phyloP scores from a whole-genome alignment of 2,888 invertebrate genomes.

The Caenorhabditis sulstoni region DNA sequence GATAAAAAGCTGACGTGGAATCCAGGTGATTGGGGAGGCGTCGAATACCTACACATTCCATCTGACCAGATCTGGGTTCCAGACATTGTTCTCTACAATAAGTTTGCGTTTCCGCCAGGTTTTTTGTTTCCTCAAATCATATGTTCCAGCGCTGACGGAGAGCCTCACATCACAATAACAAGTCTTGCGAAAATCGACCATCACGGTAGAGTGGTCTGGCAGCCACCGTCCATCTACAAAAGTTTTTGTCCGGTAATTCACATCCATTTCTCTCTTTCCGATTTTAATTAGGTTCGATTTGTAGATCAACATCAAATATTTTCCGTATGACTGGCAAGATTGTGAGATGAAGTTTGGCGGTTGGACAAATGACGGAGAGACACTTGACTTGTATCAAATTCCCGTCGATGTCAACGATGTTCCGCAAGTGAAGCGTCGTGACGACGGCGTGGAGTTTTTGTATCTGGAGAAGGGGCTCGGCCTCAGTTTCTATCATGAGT shows the following conservation, averaged over 20 bases:
- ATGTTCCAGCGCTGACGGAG: slow-evolving; percentile 72
- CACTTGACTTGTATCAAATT: slow-evolving; percentile 70
- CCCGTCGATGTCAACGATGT: slow-evolving; percentile 66
- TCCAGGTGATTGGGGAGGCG: slow-evolving; percentile 93
- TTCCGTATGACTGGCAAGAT: slow-evolving; percentile 73
- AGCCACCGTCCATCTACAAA: slow-evolving; percentile 74
- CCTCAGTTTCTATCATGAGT: slow-evolving; percentile 72
- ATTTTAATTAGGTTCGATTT: slow-evolving; percentile 3
- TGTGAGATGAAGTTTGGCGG: slow-evolving; percentile 83
- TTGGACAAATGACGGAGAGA: slow-evolving; percentile 90
- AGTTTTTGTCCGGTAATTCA: slow-evolving; percentile 69
- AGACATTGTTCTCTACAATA: slow-evolving; percentile 94
- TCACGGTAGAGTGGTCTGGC: slow-evolving; percentile 72
- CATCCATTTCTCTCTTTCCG: background rate
- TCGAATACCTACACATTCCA: slow-evolving; percentile 94
- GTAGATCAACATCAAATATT: slow-evolving; percentile 81
- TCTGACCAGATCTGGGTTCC: slow-evolving; percentile 97
- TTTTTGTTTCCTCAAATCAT: background rate
- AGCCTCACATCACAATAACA: slow-evolving; percentile 71
- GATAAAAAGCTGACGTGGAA: slow-evolving; percentile 94
- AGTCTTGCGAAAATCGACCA: slow-evolving; percentile 70
- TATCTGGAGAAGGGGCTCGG: slow-evolving; percentile 71
- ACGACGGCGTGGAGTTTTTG: slow-evolving; percentile 63
- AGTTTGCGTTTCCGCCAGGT: slow-evolving; percentile 82
- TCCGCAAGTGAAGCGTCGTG: slow-evolving; percentile 52